Evolutionary conservation across 2,113 vertebrate species (phyloP).

Genomic region (Leucoraja erinaceus): DNA sequence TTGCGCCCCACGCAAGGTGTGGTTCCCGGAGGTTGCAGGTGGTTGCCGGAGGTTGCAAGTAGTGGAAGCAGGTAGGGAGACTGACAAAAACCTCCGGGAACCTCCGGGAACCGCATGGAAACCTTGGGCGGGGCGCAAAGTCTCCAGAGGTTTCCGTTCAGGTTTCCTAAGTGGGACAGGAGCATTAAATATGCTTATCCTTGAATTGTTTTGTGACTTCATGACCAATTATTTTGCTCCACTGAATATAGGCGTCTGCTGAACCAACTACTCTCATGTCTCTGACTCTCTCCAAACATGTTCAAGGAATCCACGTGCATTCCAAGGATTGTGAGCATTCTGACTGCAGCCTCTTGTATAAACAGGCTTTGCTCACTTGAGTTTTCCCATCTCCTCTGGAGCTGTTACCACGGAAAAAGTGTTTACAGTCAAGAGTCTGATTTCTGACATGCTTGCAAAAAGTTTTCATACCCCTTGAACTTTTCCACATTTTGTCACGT

Average conservation of each 20-base stretch:
- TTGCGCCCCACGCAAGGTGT: too few relatives aligned
- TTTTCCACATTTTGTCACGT: too few relatives aligned
- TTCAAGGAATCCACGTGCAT: background rate
- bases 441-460: background rate
- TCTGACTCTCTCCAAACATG: background rate
- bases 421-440: background rate
- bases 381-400: background rate
- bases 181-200: background rate
- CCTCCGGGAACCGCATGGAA: too few relatives aligned
- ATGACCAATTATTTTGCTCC: background rate
- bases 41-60: too few relatives aligned
- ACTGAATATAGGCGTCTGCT: background rate
- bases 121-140: too few relatives aligned
- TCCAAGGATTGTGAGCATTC: background rate
- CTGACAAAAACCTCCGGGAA: too few relatives aligned
- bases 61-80: too few relatives aligned
- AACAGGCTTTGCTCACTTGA: background rate
- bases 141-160: too few relatives aligned
- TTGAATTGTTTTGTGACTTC: background rate
- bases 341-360: background rate
- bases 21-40: too few relatives aligned
- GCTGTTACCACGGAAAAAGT: background rate
- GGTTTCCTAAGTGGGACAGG: too few relatives aligned
- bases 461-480: too few relatives aligned
- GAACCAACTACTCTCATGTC: background rate